phyloP scores from a whole-genome alignment of 2,888 invertebrate genomes.

The Rhingia campestris region DNA sequence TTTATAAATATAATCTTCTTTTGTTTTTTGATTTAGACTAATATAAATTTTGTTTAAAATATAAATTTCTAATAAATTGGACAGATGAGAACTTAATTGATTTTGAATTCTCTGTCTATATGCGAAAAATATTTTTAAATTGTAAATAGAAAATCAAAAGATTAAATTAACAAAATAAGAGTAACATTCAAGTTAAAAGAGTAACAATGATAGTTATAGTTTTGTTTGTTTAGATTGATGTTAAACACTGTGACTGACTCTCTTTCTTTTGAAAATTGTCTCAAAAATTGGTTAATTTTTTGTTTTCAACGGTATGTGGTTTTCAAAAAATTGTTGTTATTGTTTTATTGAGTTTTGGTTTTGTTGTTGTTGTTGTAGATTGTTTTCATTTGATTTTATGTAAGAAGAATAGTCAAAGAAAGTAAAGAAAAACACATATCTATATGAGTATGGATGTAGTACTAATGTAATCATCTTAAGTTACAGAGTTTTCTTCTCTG shows the following conservation, averaged over 20 bases:
- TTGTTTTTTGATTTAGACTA: slow-evolving; percentile 45
- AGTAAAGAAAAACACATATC: slow-evolving; percentile 77
- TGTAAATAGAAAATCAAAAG: slow-evolving; percentile 50
- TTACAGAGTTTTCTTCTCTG: slow-evolving; percentile 66
- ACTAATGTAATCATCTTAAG: slow-evolving; percentile 74
- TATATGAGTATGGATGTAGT: slow-evolving; percentile 75
- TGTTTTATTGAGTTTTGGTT: slow-evolving; percentile 47
- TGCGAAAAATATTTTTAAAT: slow-evolving; percentile 28
- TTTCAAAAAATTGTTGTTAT: background rate
- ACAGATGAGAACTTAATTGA: slow-evolving; percentile 31
- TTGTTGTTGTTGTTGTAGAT: slow-evolving; percentile 23
- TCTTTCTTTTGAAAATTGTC: slow-evolving; percentile 12
- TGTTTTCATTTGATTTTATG: slow-evolving; percentile 75
- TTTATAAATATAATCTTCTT: slow-evolving; percentile 66
- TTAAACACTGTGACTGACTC: slow-evolving; percentile 43
- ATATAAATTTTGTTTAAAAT: slow-evolving; percentile 45
- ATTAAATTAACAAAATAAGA: slow-evolving; percentile 18
- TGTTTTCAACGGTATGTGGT: slow-evolving; percentile 49
- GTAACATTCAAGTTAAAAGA: slow-evolving; percentile 46
- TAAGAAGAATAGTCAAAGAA: slow-evolving; percentile 76
- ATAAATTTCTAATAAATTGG: slow-evolving; percentile 46
- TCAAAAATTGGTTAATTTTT: slow-evolving; percentile 27
- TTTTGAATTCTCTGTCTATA: slow-evolving; percentile 14
- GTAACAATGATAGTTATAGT: slow-evolving; percentile 45
- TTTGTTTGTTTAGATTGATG: slow-evolving; percentile 20